Base-by-base conservation (phyloP, 2,888 invertebrate species). In the Orchesella flavescens region DNA sequence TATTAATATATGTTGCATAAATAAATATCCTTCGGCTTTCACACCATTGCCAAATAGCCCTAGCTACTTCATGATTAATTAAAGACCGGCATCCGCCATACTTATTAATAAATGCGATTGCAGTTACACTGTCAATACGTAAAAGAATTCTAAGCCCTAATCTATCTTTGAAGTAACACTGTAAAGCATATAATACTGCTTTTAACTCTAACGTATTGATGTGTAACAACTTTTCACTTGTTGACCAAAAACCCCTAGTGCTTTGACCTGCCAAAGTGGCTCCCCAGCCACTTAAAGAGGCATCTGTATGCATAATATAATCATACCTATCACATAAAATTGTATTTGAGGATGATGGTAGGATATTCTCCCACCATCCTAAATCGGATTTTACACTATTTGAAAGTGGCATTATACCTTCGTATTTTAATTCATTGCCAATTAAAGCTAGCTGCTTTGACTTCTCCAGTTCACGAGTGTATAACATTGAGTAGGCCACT, bases 201-300 rank as follows among this genome's bases (percentile, higher is more conserved):
- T 63, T 24, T 10, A 85, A 15, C 72, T 83, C 79, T n/a, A 85
- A 44, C 5, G 34, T 17, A 49, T 85, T 85, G 7, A 85, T 85
- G 55, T 69, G 55, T 13, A 46, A 46, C 2, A 21, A 7, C 13
- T 9, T 15, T 17, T 83, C 79, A 0, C 7, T 57, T 5, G 0
- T 5, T 23, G 75, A 23, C 66, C 66, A 66, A 3, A 17, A 13
- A 44, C 66, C 66, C 12, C 66, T 43, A 4, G 43, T 13, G 1
- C 3, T 9, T 15, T 17, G 9, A 3, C 10, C 43, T 19, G 1
- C 1, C 1, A 9, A 46, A 44, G 46, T n/a, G n/a, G n/a, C 66
- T 2, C 66, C 66, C 66, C 66, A 66, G 5, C 66, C 66, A 1
- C 44, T 44, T 17, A 66, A 19, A 17, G 66, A 66, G 1, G 66